phyloP scores from a whole-genome alignment of 2,113 vertebrate species.

The Poecile atricapillus region DNA sequence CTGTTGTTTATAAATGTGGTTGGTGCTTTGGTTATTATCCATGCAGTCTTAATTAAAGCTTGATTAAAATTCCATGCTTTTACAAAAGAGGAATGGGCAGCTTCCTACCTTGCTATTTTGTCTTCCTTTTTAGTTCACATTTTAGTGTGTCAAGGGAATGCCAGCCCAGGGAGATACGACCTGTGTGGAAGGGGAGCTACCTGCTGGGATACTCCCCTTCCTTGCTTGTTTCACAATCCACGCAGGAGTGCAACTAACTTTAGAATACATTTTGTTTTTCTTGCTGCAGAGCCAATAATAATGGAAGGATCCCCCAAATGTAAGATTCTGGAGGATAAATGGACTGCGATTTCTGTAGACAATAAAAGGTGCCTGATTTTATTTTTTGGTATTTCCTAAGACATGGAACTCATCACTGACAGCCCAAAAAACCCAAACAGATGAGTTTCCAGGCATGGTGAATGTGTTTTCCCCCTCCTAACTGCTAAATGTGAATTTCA shows the following conservation, averaged over 20 bases:
- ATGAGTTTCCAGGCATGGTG: not conserved
- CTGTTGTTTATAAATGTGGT: conserved; percentile 66
- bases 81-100: conserved; percentile 55
- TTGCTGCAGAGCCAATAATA: conserved; percentile 88
- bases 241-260: not conserved
- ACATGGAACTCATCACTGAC: not conserved
- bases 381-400: not conserved
- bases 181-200: not conserved
- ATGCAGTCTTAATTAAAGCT: conserved; percentile 73
- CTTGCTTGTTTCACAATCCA: not conserved
- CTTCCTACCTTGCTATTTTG: conserved; percentile 34
- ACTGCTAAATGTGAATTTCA: conserved; percentile 74
- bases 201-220: not conserved
- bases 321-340: conserved; percentile 85
- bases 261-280: conserved; percentile 26
- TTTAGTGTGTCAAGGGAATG: not conserved
- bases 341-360: conserved; percentile 89
- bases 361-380: conserved; percentile 81
- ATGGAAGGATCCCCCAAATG: conserved; percentile 89
- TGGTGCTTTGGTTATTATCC: conserved; percentile 73
- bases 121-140: conserved; percentile 46
- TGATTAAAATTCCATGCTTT: conserved; percentile 74
- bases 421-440: not conserved
- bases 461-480: not conserved
- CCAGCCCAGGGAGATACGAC: not conserved